A percentile compares a stretch with the other conserved stretches of the same genome.
phyloP scores from a whole-genome alignment of 1,140 invertebrate genomes.

The Eupeodes corollae region DNA sequence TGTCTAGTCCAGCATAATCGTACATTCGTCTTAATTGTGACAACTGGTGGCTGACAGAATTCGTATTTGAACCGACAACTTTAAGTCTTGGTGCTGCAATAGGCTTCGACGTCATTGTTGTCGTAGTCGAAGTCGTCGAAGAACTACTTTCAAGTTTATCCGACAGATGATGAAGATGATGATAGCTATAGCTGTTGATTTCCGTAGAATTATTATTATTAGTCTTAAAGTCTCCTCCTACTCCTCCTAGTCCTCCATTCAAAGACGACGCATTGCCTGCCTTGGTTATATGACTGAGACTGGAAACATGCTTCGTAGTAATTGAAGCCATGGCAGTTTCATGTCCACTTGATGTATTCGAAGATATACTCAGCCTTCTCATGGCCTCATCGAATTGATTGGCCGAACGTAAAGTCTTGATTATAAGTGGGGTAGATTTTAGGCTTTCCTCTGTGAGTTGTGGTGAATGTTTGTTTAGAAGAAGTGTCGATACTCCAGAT shows the following conservation, averaged over 20 bases:
- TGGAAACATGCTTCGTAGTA: no score
- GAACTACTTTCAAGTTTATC: no score
- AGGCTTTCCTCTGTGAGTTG: constrained; percentile 28
- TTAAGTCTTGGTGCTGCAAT: constrained; percentile 26
- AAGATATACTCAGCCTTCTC: constrained; percentile 32
- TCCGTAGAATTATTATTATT: no score
- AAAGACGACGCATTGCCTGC: no score
- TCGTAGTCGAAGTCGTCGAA: no score
- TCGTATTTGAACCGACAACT: constrained; percentile 23
- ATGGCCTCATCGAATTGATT: constrained; percentile 36
- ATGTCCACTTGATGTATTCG: constrained; percentile 7
- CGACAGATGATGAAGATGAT: no score
- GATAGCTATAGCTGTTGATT: no score
- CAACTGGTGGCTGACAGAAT: constrained; percentile 30
- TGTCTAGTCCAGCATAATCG: constrained; percentile 20
- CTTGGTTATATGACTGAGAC: no score
- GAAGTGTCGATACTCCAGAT: background rate
- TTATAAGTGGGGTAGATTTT: constrained; percentile 35
- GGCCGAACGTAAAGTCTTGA: constrained; percentile 32
- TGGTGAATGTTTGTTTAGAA: constrained; percentile 12
- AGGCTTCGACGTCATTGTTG: constrained; percentile 3
- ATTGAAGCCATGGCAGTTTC: no score
- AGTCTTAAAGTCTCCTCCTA: no score
- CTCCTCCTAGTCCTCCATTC: no score
- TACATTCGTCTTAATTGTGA: constrained; percentile 27